A percentile compares a stretch with the other conserved stretches of the same genome.
phyloP scores from a whole-genome alignment of 1,140 invertebrate species.

The Pomphorhynchus laevis region DNA sequence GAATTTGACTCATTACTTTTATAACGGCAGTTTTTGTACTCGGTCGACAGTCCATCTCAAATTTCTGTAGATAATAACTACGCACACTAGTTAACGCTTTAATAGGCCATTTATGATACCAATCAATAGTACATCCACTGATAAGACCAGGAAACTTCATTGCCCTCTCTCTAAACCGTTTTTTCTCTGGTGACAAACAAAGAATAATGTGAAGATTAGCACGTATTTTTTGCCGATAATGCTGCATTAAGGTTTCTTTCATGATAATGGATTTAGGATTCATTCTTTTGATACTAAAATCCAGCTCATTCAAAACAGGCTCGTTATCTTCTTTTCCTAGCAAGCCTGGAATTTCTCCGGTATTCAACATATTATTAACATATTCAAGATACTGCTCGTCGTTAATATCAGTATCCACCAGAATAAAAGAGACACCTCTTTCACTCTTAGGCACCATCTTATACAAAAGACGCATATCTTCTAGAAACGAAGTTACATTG shows the following conservation, averaged over 20 bases:
- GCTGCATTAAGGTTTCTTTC: slow-evolving; percentile 62
- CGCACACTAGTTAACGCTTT: slow-evolving; percentile 71
- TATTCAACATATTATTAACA: slow-evolving; percentile 53
- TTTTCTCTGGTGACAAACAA: slow-evolving; percentile 52
- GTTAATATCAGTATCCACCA: slow-evolving; percentile 64
- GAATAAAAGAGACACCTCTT: slow-evolving; percentile 79
- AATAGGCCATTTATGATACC: slow-evolving; percentile 83
- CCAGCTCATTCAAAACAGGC: slow-evolving; percentile 64
- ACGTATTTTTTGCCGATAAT: slow-evolving; percentile 49
- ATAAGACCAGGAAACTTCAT: slow-evolving; percentile 72
- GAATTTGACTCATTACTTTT: slow-evolving; percentile 50
- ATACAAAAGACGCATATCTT: slow-evolving; percentile 64
- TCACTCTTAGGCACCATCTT: slow-evolving; percentile 53
- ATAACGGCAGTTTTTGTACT: slow-evolving; percentile 49
- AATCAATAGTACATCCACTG: slow-evolving; percentile 75
- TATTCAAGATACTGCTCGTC: slow-evolving; percentile 68
- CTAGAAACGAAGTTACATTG: slow-evolving; percentile 66
- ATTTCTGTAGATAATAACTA: slow-evolving; percentile 49
- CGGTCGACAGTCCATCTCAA: slow-evolving; percentile 44
- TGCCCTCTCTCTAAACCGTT: slow-evolving; percentile 27
- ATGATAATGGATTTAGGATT: slow-evolving; percentile 50
- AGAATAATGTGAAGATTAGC: slow-evolving; percentile 71
- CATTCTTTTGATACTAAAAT: slow-evolving; percentile 63
- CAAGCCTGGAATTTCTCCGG: slow-evolving; percentile 43
- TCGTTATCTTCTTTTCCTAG: slow-evolving; percentile 72